Base-by-base conservation (phyloP, 2,888 invertebrate genomes). In the Drosophila kambysellisi region DNA sequence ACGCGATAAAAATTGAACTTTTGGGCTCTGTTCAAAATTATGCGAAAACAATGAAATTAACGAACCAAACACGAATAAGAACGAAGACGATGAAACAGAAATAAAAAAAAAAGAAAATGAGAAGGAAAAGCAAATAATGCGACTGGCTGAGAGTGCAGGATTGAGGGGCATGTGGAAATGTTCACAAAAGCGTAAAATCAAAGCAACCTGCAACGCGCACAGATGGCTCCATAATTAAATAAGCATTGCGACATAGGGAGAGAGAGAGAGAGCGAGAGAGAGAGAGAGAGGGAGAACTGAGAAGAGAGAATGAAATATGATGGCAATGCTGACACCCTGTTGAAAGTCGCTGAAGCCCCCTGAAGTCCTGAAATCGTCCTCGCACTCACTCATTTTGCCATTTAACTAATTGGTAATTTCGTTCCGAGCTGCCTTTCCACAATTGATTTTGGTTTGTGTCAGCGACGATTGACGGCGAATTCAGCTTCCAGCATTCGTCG, bases 171-270 rank as follows among this genome's bases (percentile, higher is more conserved):
- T 74, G 66, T 61, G 64, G 56, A 71, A 84, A 72, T 85, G 88
- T 56, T 85, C 88, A 85, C 72, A 88, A 85, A 77, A 88, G 88
- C 90, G 83, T 89, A 88, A 91, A 91, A 91, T 91, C 90, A 91
- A 90, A 91, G 90, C 87, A 76, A 82, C 81, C 82, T 81, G 79
- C 80, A 83, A 77, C 82, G 79, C 82, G 90, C 90, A 90, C 90
- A 91, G 89, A 89, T 90, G 90, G 78, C 82, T 88, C 82, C 83
- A 84, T 89, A 90, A 91, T 90, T 91, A 90, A 91, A 90, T 91
- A 88, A 91, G 83, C 84, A 89, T 91, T 76, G 76, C 61, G 57
- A 56, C 50, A 33, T 39, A 43, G 46, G 56, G 15, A 43, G 39
- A 20, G 17, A 12, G 41, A 51, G 43, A 30, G 39, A 53, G 37